Conservation (phyloP, 2,113 vertebrate species). For the Zapornia atra region DNA sequence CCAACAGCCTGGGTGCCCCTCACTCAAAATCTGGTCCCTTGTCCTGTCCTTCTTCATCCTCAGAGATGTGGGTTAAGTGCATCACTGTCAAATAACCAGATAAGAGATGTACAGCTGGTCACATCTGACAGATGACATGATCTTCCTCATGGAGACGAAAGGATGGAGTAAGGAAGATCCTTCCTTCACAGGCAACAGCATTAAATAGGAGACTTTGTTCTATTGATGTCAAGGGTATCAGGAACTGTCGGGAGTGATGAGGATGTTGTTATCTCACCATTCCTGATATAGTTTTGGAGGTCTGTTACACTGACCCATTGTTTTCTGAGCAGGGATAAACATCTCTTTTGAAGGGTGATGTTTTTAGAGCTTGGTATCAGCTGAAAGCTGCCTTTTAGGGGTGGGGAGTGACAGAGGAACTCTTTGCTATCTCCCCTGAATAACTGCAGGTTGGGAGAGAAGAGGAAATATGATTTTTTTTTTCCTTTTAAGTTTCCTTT, state of each 20-base stretch:
- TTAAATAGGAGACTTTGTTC: not conserved
- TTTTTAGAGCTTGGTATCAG: not conserved
- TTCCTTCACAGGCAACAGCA: not conserved
- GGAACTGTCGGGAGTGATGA: not conserved
- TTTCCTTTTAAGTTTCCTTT: not conserved
- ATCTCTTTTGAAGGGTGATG: not conserved
- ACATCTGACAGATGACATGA: not conserved
- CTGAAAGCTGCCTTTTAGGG: not conserved
- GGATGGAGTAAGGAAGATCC: not conserved
- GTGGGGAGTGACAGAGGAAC: not conserved
- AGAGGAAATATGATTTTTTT: not conserved
- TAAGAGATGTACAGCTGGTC: not conserved
- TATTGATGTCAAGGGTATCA: not conserved
- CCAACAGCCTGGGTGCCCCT: not conserved
- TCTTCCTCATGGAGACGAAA: not conserved
- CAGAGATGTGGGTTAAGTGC: not conserved
- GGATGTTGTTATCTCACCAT: slow-evolving; percentile 54
- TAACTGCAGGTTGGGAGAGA: not conserved
- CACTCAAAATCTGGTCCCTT: not conserved
- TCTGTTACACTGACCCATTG: slow-evolving; percentile 2
- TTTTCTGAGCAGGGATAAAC: not conserved
- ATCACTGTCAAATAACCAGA: not conserved
- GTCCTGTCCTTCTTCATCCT: rapidly evolving
- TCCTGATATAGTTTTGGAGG: slow-evolving; percentile 14
- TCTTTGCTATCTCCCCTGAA: not conserved